These are phyloP conservation scores for Scaptomyza flava DNA, from an alignment of 2,888 invertebrate genomes.

Conservation along the genomic window DNA sequence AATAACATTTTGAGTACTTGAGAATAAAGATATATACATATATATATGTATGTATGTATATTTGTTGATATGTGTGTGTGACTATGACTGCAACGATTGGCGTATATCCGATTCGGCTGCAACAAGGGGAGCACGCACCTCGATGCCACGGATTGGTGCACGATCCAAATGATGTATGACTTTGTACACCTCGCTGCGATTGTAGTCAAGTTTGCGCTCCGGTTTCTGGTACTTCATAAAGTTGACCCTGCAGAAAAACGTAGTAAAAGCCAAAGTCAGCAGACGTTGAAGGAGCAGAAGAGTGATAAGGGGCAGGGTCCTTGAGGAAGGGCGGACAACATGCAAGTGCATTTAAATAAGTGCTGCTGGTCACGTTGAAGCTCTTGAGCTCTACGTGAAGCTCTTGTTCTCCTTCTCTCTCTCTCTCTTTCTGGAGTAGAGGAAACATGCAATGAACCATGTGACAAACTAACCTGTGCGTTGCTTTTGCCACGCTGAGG, in stretches of 20 bases:
- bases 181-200: constrained; percentile 91
- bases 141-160: constrained; percentile 88
- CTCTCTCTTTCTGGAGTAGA: neutral
- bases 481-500: constrained; percentile 62
- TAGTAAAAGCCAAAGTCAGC: constrained; percentile 5
- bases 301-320: neutral
- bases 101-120: constrained; percentile 88
- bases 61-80: neutral
- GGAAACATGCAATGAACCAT: constrained; percentile 55
- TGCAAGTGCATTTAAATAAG: constrained; percentile 55
- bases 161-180: constrained; percentile 91
- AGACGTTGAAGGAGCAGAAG: neutral
- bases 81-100: constrained; percentile 77
- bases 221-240: constrained; percentile 95
- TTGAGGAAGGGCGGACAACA: constrained; percentile 27
- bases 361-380: constrained; percentile 44
- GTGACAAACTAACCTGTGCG: constrained; percentile 66
- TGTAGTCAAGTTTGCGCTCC: constrained; percentile 89
- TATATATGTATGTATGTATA: neutral
- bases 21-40: constrained; percentile 1
- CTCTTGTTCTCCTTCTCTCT: neutral
- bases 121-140: constrained; percentile 87
- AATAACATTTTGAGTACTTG: constrained; percentile 13
- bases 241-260: constrained; percentile 88
- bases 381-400: constrained; percentile 23